Conservation (phyloP, 1,140 invertebrate species). For the Brachionus angularis region DNA sequence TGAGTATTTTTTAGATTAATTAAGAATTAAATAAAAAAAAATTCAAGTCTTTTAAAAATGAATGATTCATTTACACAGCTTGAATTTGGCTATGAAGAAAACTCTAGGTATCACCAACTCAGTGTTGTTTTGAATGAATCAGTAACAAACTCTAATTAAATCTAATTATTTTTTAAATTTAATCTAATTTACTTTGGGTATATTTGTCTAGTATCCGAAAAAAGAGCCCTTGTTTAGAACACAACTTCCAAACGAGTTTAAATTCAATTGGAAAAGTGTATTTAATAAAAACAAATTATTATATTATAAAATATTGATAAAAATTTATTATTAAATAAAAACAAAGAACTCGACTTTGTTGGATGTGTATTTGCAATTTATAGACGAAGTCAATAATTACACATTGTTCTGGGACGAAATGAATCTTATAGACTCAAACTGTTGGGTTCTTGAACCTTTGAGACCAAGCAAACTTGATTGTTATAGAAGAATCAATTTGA, state of each 20-base stretch:
- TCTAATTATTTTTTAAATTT: background rate
- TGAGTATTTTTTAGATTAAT: no score
- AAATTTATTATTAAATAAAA: no score
- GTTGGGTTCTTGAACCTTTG: slow-evolving; percentile 59
- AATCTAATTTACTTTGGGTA: background rate
- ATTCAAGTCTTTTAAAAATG: background rate
- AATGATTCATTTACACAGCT: slow-evolving; percentile 1
- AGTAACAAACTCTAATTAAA: no score
- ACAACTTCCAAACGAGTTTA: slow-evolving; percentile 4
- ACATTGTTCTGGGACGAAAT: slow-evolving; percentile 56
- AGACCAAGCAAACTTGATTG: slow-evolving; percentile 50
- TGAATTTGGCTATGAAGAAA: slow-evolving; percentile 14
- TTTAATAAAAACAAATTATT: no score
- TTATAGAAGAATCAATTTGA: slow-evolving; percentile 57
- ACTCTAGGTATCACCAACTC: background rate
- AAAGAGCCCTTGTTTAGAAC: background rate
- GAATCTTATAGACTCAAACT: slow-evolving; percentile 56
- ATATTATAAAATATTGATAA: no score
- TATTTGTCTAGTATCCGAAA: slow-evolving; percentile 12
- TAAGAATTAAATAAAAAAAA: no score
- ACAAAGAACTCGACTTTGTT: slow-evolving; percentile 5
- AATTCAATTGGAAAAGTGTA: no score
- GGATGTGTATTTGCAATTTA: slow-evolving; percentile 8
- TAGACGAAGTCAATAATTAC: slow-evolving; percentile 1
- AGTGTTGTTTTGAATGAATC: background rate